A percentile compares a stretch with the other conserved stretches of the same genome.
phyloP scores from a whole-genome alignment of 2,797 vertebrate genomes.

The Loriculus beryllinus region DNA sequence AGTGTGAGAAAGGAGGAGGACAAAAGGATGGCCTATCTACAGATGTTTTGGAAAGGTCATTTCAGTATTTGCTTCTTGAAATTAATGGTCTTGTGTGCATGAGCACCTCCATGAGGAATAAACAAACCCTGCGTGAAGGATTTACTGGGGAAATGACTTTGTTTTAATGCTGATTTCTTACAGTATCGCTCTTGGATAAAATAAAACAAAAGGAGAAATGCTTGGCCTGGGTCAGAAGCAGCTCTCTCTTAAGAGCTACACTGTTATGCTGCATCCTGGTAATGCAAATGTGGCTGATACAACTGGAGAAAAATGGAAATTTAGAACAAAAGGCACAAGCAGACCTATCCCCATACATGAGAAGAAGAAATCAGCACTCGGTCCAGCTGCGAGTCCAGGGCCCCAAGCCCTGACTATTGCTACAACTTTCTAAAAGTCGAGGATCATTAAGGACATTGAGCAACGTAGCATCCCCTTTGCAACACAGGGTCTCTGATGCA shows the following conservation, averaged over 20 bases:
- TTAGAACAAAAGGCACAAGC: not conserved
- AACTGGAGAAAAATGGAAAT: not conserved
- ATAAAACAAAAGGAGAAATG: not conserved
- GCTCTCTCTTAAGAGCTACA: not conserved
- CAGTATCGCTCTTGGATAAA: not conserved
- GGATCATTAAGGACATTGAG: not conserved
- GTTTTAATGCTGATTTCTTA: not conserved
- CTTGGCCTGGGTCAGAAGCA: not conserved
- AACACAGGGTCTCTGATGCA: conserved; percentile 11
- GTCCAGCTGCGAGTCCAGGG: not conserved
- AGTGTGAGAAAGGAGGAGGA: not conserved
- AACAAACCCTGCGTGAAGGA: not conserved
- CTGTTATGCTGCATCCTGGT: fast-evolving
- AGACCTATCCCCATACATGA: not conserved
- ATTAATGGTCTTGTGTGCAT: not conserved
- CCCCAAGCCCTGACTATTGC: not conserved
- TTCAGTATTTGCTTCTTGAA: not conserved
- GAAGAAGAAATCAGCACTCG: not conserved
- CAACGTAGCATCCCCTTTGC: not conserved
- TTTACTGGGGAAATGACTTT: not conserved
- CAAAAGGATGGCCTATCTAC: not conserved
- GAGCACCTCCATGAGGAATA: not conserved
- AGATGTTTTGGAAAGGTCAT: not conserved
- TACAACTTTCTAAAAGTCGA: not conserved
- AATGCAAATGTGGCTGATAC: not conserved